These are phyloP conservation scores for Eurytoma adleriae DNA, from an alignment of 2,888 invertebrate genomes.

Conservation along the genomic window DNA sequence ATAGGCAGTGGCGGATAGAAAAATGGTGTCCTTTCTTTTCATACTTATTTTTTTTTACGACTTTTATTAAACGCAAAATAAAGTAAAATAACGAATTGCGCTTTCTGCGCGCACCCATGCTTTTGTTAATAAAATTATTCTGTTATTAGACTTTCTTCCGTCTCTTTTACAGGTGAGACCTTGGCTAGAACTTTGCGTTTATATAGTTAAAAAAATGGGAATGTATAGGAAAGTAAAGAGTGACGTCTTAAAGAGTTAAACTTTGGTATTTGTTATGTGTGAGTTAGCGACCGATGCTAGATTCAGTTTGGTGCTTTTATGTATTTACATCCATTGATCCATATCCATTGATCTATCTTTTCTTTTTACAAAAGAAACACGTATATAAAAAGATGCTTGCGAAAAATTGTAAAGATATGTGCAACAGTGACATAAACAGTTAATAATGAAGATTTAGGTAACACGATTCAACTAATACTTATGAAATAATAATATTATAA, in stretches of 20 bases:
- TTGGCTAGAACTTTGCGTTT: constrained; percentile 37
- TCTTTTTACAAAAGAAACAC: constrained; percentile 38
- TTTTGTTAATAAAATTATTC: constrained; percentile 23
- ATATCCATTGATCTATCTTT: constrained; percentile 40
- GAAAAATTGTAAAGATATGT: constrained; percentile 35
- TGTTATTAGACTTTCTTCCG: constrained; percentile 52
- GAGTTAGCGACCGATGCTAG: constrained; percentile 63
- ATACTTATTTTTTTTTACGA: constrained; percentile 22
- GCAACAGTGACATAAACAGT: constrained; percentile 53
- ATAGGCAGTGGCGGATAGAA: constrained; percentile 68
- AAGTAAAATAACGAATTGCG: constrained; percentile 47
- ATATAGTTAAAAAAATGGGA: constrained; percentile 57
- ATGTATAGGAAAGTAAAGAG: constrained; percentile 63
- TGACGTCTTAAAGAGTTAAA: constrained; percentile 72
- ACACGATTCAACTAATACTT: constrained; percentile 58
- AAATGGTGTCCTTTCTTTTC: constrained; percentile 58
- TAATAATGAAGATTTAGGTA: constrained; percentile 54
- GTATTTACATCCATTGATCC: constrained; percentile 32
- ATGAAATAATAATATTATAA: constrained; percentile 43
- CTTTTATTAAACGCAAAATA: constrained; percentile 44
- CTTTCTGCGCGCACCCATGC: constrained; percentile 45
- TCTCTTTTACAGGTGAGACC: constrained; percentile 20
- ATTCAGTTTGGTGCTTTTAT: constrained; percentile 57
- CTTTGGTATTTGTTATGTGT: constrained; percentile 75
- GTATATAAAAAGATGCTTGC: constrained; percentile 30